Percentiles rank a stretch among this genome's conserved stretches.
These are phyloP conservation scores for Leucophenga varia DNA, from an alignment of 1,140 invertebrate species.

Conservation along the genomic window DNA sequence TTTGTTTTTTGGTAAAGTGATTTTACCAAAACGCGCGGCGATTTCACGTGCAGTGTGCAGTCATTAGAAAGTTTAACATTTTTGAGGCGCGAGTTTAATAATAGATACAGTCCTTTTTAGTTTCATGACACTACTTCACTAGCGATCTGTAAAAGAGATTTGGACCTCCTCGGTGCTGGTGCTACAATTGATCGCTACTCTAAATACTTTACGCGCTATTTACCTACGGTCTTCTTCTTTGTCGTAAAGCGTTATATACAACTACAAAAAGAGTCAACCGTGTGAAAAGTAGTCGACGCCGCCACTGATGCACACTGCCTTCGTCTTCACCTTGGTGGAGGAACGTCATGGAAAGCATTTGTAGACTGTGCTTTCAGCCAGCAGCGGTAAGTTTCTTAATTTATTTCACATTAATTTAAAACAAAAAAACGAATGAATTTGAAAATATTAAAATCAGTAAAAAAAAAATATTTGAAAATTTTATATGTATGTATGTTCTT, in stretches of 20 bases:
- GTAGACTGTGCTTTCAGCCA: constrained; percentile 55
- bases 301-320: constrained; percentile 34
- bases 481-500: not conserved
- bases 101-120: too few relatives aligned
- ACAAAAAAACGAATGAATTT: constrained; percentile 4
- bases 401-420: constrained; percentile 7
- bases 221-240: constrained; percentile 13
- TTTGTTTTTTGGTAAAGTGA: too few relatives aligned
- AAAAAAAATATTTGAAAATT: constrained; percentile 1
- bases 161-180: not conserved
- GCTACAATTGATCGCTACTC: constrained; percentile 9
- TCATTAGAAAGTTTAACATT: too few relatives aligned
- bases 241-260: constrained; percentile 5
- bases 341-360: constrained; percentile 54
- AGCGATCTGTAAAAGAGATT: too few relatives aligned
- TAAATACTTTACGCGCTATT: too few relatives aligned
- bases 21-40: too few relatives aligned
- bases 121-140: too few relatives aligned
- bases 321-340: constrained; percentile 21
- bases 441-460: not conserved
- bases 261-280: constrained; percentile 22
- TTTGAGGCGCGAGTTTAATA: too few relatives aligned
- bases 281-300: constrained; percentile 15
- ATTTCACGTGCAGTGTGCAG: too few relatives aligned
- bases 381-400: constrained; percentile 56